A percentile compares a stretch with the other conserved stretches of the same genome.
Evolutionary conservation across 2,888 invertebrate genomes (phyloP).

Genomic region (Perizoma flavofasciatum): DNA sequence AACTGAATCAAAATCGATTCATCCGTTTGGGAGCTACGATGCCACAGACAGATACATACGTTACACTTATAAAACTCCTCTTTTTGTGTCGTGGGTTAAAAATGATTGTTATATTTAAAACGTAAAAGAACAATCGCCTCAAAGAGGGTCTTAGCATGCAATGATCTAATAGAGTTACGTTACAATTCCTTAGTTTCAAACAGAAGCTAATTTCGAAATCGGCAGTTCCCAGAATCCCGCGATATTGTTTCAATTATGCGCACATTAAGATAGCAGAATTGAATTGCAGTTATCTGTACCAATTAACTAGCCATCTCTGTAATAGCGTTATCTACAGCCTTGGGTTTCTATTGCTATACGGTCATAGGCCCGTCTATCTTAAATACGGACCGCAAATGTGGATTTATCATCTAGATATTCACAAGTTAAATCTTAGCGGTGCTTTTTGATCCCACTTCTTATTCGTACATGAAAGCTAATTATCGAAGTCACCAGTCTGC

Average conservation of each 20-base stretch:
- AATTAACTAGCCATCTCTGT: slow-evolving; percentile 35
- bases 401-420: slow-evolving; percentile 14
- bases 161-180: no score
- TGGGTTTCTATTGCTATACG: slow-evolving; percentile 39
- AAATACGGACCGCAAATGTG: slow-evolving; percentile 15
- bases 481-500: no score
- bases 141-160: no score
- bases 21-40: no score
- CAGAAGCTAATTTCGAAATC: slow-evolving; percentile 11
- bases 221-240: slow-evolving; percentile 27
- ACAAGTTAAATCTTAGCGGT: slow-evolving; percentile 7
- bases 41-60: no score
- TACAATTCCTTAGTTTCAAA: no score
- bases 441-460: slow-evolving; percentile 10
- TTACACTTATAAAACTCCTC: no score
- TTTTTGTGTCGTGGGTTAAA: no score
- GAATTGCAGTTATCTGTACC: slow-evolving; percentile 39
- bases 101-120: no score
- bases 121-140: no score
- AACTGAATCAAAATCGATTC: no score
- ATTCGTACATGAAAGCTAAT: neutral
- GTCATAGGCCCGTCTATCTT: slow-evolving; percentile 30
- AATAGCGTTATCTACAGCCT: slow-evolving; percentile 41
- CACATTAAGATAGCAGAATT: slow-evolving; percentile 38
- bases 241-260: slow-evolving; percentile 31